These are phyloP conservation scores for Carpatolechia fugitivella DNA, from an alignment of 2,888 invertebrate species.

Conservation along the genomic window DNA sequence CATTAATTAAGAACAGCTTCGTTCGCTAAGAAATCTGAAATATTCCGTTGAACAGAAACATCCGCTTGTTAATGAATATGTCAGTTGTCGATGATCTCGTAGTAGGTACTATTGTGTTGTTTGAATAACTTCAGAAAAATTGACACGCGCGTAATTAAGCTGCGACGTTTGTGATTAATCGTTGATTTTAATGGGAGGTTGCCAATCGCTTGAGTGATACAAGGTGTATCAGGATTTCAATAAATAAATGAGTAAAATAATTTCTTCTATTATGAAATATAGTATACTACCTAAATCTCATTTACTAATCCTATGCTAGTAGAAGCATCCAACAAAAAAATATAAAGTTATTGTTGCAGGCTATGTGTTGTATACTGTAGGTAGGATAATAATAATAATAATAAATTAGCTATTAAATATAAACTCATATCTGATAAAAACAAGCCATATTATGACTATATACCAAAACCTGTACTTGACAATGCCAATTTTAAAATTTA, in stretches of 20 bases:
- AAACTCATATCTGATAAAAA: too few species aligned
- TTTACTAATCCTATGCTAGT: too few species aligned
- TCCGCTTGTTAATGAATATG: conserved; percentile 19
- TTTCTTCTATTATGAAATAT: background rate
- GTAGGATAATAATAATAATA: too few species aligned
- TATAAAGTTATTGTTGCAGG: too few species aligned
- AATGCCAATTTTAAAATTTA: too few species aligned
- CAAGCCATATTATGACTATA: too few species aligned
- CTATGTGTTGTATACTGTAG: too few species aligned
- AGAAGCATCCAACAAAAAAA: too few species aligned
- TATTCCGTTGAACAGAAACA: conserved; percentile 14
- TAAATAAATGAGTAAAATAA: too few species aligned
- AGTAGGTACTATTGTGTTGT: background rate
- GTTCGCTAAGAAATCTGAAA: conserved; percentile 9
- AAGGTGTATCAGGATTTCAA: background rate
- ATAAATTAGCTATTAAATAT: too few species aligned
- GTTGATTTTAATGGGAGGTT: background rate
- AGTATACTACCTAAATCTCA: too few species aligned
- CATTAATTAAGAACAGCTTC: conserved; percentile 14
- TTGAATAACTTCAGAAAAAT: conserved; percentile 11
- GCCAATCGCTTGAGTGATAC: background rate
- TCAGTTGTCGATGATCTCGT: conserved; percentile 7
- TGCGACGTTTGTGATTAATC: conserved; percentile 8
- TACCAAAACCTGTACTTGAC: too few species aligned
- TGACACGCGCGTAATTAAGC: conserved; percentile 11